A percentile compares a stretch with the other conserved stretches of the same genome.
Conservation (phyloP, 1,140 invertebrate genomes). For the Aethina tumida region DNA sequence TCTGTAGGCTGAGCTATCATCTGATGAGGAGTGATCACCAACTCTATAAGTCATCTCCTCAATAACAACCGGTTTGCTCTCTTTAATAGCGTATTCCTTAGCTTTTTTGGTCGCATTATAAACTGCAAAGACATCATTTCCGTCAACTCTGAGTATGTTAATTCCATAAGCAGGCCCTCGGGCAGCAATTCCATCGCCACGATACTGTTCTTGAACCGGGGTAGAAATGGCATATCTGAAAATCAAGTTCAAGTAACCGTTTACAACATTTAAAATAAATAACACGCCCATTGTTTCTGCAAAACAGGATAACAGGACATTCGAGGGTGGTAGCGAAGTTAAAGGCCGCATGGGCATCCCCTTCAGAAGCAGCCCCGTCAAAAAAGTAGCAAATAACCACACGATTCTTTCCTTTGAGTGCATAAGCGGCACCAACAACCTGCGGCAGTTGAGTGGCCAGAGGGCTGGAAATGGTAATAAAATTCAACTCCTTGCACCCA, state of each 20-base stretch:
- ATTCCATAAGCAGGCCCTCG: conserved; percentile 89
- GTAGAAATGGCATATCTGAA: conserved; percentile 98
- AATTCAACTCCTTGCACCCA: conserved; percentile 73
- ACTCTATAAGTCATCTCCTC: conserved; percentile 98
- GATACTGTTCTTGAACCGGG: conserved; percentile 85
- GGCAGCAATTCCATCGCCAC: conserved; percentile 80
- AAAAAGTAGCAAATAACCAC: conserved; percentile 96
- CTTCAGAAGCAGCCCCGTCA: conserved; percentile 96
- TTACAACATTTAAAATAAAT: too few relatives aligned
- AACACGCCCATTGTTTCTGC: conserved; percentile 33
- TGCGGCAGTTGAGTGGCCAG: conserved; percentile 92
- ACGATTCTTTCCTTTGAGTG: conserved; percentile 50
- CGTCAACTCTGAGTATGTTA: conserved; percentile 85
- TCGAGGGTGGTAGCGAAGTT: conserved; percentile 97
- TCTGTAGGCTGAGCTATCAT: conserved; percentile 94
- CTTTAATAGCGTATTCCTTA: conserved; percentile 60
- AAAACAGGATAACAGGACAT: conserved; percentile 93
- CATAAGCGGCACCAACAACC: conserved; percentile 82
- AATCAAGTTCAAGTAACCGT: too few relatives aligned
- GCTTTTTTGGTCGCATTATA: conserved; percentile 85
- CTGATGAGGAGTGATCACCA: conserved; percentile 97
- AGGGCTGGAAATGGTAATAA: conserved; percentile 59
- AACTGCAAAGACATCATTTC: conserved; percentile 93
- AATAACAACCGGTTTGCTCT: conserved; percentile 85
- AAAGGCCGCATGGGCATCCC: conserved; percentile 95